A percentile compares a stretch with the other conserved stretches of the same genome.
These are phyloP conservation scores for Cynopterus brachyotis DNA, from an alignment of 2,113 vertebrate species.

Conservation along the genomic window DNA sequence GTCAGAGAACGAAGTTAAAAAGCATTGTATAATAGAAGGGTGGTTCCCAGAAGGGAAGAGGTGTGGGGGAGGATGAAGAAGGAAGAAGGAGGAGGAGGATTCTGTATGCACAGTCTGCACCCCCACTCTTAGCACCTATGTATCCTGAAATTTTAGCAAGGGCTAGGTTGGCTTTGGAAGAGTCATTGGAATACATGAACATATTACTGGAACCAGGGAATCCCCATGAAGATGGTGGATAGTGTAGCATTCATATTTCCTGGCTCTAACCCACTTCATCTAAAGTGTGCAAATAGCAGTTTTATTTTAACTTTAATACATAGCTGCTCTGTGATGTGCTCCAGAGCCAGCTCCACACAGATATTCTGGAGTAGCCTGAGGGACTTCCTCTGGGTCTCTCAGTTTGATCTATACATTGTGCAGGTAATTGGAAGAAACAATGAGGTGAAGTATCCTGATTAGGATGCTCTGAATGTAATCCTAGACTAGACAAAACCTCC, in stretches of 20 bases:
- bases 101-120: background rate
- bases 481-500: background rate
- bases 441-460: background rate
- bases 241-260: background rate
- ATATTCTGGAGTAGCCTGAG: background rate
- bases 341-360: background rate
- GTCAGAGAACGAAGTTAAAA: background rate
- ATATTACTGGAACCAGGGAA: background rate
- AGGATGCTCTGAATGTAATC: background rate
- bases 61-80: too few relatives aligned
- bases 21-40: background rate
- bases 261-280: background rate
- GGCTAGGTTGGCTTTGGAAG: background rate
- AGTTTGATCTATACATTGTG: background rate
- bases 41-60: background rate
- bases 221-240: background rate
- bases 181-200: background rate
- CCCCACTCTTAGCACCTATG: background rate
- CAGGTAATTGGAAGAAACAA: background rate
- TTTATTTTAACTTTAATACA: background rate
- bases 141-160: background rate
- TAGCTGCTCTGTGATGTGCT: background rate
- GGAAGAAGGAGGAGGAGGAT: background rate
- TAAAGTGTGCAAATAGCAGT: background rate
- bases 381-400: background rate